Conservation (phyloP, 2,888 invertebrate species). For the Yponomeuta malinellus region DNA sequence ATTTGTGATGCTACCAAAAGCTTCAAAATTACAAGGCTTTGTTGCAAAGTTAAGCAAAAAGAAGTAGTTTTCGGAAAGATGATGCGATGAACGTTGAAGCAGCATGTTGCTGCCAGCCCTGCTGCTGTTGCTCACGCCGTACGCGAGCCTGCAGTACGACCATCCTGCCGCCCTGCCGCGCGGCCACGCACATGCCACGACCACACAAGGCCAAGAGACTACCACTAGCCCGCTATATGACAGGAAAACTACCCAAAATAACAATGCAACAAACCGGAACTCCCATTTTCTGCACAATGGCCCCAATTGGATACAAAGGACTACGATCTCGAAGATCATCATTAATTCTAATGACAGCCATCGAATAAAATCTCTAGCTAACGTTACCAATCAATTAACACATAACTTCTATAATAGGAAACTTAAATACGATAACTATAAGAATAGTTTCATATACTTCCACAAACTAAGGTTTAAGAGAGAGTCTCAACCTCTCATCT, state of each 20-base stretch:
- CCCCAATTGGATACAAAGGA: not conserved
- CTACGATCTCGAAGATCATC: not conserved
- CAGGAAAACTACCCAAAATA: not conserved
- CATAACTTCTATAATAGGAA: not conserved
- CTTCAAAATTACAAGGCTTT: not conserved
- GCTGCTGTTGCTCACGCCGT: not conserved
- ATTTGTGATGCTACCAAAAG: not conserved
- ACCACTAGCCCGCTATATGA: not conserved
- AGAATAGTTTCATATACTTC: not conserved
- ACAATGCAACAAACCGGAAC: not conserved
- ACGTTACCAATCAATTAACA: not conserved
- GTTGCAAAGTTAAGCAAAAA: not conserved
- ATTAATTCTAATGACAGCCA: not conserved
- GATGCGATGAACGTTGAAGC: not conserved
- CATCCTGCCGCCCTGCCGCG: not conserved
- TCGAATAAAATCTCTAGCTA: not conserved
- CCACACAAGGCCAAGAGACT: not conserved
- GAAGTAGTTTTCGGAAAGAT: not conserved
- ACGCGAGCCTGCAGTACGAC: not conserved
- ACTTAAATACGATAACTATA: not conserved
- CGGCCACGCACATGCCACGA: not conserved
- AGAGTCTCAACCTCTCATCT: constrained; percentile 9
- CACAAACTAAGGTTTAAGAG: not conserved
- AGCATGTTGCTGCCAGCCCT: not conserved
- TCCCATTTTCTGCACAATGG: not conserved